Base-by-base conservation (phyloP, 2,113 vertebrate genomes). In the Brachypodius melanocephalos region DNA sequence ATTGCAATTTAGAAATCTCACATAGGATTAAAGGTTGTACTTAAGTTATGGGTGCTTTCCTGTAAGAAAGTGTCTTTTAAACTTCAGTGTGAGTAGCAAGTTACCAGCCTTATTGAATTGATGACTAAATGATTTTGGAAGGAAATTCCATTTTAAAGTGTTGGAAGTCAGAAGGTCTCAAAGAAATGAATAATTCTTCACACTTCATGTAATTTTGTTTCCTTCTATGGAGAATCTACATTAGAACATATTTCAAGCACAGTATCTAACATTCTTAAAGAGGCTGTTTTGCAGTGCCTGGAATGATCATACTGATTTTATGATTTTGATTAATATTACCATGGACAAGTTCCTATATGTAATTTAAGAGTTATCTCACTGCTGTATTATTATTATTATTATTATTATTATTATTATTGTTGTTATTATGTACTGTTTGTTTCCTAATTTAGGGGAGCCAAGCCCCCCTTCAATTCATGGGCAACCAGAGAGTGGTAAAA, bases 391-490 rank as follows among this genome's bases (percentile, higher is more conserved):
- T 75, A 17, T 49, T 25, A 25, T 51, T 28, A 25, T 32, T 19
- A 66, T 84, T 59, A 10, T 19, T 66, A 19, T 79, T 16, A 51
- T 51, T 67, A 29, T 14, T 42, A 65, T 82, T 43, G 7, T 16
- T 73, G 12, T 73, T 78, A 12, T 45, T 17, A 4, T 61, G 3
- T 57, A 17, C 22, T 63, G 5, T 7, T 42, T 78, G 18, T 74
- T 49, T 14, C 11, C 8, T 25, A 93, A 3, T 89, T 87, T 96
- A 99, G 99, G 99, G 95, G 99, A 99, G 81, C 99, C 99, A 25
- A 99, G 99, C 81, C 99, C 99, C 5, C 99, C 99, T 6, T 98
- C 98, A 31, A 99, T 99, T 85, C 99, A 99, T 52, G 99, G 99
- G 17, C 99, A 99, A 88, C 98, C 98, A 79, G 99, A 98, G n/a